phyloP scores from a whole-genome alignment of 1,140 invertebrate species.

The Cyclargus thomasi region DNA sequence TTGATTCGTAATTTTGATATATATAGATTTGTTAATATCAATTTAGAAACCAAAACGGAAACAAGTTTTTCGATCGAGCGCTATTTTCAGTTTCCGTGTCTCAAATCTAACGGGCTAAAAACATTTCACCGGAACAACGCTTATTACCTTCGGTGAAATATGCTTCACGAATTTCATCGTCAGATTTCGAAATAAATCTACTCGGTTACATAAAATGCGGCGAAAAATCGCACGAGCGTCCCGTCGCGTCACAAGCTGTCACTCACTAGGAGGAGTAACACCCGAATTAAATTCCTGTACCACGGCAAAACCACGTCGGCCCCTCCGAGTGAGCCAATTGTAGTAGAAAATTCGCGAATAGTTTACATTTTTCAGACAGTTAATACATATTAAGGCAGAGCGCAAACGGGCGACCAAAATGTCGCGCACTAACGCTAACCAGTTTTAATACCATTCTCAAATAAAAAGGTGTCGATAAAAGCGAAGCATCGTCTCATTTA shows the following conservation, averaged over 20 bases:
- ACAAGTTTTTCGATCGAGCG: too few species aligned
- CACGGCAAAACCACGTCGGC: neutral
- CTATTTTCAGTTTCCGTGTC: too few species aligned
- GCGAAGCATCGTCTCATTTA: too few species aligned
- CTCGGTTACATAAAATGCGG: conserved; percentile 38
- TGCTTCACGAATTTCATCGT: conserved; percentile 2
- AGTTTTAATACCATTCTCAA: neutral
- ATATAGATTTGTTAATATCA: neutral
- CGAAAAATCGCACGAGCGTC: conserved; percentile 29
- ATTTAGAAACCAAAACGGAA: too few species aligned
- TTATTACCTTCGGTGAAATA: neutral
- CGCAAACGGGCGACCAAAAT: neutral
- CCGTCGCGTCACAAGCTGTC: conserved; percentile 47
- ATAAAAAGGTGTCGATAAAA: too few species aligned
- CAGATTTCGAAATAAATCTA: conserved; percentile 3
- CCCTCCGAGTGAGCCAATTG: neutral
- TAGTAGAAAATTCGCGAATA: conserved; percentile 8
- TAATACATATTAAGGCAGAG: neutral
- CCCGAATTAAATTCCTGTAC: conserved; percentile 58
- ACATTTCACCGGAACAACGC: neutral
- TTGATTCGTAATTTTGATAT: too few species aligned
- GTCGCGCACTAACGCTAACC: neutral
- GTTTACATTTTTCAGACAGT: conserved; percentile 1
- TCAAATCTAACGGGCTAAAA: too few species aligned
- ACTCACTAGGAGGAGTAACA: conserved; percentile 40